Base-by-base conservation (phyloP, 2,888 invertebrate genomes). In the Parnassius glacialis region DNA sequence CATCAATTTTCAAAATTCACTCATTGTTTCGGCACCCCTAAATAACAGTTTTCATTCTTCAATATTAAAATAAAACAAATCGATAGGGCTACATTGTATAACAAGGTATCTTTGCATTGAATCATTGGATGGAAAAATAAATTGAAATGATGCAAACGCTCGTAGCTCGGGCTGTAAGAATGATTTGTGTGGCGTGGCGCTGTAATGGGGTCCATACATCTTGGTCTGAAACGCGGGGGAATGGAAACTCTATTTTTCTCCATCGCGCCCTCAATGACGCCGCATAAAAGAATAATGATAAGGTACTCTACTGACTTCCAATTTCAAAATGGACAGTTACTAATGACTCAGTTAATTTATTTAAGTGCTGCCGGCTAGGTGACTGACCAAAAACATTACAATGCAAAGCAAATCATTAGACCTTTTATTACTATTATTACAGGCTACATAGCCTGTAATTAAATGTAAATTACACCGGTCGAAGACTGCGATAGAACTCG, bases 131-230 rank as follows among this genome's bases (percentile, higher is more conserved):
- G 62, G 65, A 66, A 68, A 68, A 69, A 74, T 73, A 74, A 74
- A 75, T 74, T 71, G 71, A 69, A 71, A 73, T 72, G 74, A 74
- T 71, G 72, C 71, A 67, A 73, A 67, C 66, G 60, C 62, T 61
- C 64, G 69, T 59, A 66, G 67, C 68, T 64, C 67, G 71, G 66
- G 68, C 65, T 68, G 69, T 68, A 71, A 69, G 72, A 68, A 74
- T 78, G 78, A 78, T 79, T 78, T 78, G 78, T 78, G 76, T 76
- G 76, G 76, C 75, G 77, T 73, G 71, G 67, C 69, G 59, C 57
- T 68, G 67, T 77, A 78, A 80, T 78, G 75, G 75, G 67, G 55
- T 51, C 71, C 73, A 74, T 78, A 75, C 71, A 71, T 77, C 75
- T 71, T 67, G 64, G 42, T 16, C 13, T 13, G 47, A 20, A 41